Evolutionary conservation across 1,140 invertebrate genomes (phyloP).

Genomic region (Drosophila takahashii): DNA sequence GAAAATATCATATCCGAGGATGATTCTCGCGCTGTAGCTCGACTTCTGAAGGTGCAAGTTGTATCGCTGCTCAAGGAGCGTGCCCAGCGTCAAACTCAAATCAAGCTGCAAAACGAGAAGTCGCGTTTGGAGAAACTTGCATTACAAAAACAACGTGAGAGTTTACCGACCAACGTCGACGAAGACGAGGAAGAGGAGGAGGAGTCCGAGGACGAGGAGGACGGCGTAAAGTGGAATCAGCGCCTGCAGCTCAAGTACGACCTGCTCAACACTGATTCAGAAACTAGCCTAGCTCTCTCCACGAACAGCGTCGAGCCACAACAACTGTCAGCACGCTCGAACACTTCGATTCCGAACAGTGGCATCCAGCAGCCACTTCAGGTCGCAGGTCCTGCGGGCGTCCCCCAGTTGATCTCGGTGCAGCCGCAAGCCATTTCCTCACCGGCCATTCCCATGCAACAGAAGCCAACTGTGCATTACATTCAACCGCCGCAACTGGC

Average conservation of each 20-base stretch:
- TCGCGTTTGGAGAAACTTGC: conserved; percentile 85
- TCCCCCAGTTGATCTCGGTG: conserved; percentile 52
- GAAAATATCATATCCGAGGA: conserved; percentile 95
- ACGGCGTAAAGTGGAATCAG: conserved; percentile 72
- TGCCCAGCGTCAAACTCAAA: conserved; percentile 86
- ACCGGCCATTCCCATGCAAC: conserved; percentile 62
- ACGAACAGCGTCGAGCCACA: conserved; percentile 70
- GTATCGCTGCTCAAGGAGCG: conserved; percentile 85
- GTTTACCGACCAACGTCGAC: conserved; percentile 85
- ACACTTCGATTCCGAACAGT: conserved; percentile 64
- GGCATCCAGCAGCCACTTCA: conserved; percentile 37
- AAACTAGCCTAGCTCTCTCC: conserved; percentile 63
- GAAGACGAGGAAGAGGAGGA: conserved; percentile 82
- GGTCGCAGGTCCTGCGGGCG: conserved; percentile 21
- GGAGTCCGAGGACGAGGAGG: conserved; percentile 78
- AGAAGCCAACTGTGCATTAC: conserved; percentile 71
- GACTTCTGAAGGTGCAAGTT: conserved; percentile 90
- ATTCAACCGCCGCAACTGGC: conserved; percentile 74
- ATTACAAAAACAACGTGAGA: conserved; percentile 87
- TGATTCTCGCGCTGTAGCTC: conserved; percentile 94
- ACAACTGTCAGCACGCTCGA: conserved; percentile 47
- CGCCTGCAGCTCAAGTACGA: conserved; percentile 64
- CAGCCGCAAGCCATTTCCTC: conserved; percentile 67
- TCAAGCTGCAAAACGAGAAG: conserved; percentile 83
- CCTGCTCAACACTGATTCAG: conserved; percentile 69